Conservation (phyloP, 2,888 invertebrate species). For the Apeira syringaria region DNA sequence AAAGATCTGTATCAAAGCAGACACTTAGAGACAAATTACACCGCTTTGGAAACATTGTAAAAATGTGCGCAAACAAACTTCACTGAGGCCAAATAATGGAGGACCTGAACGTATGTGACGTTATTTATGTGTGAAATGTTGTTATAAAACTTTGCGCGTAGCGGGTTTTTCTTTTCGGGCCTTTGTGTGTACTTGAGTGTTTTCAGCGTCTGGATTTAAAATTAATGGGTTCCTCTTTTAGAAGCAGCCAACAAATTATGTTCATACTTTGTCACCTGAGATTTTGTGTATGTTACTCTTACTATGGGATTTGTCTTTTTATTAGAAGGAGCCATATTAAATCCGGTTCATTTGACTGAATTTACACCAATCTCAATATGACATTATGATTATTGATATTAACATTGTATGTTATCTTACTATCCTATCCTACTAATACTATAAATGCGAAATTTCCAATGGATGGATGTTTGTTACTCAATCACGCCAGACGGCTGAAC, state of each 20-base stretch:
- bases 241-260: not conserved
- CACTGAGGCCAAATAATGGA: slow-evolving; percentile 68
- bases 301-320: no score
- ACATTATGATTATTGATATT: no score
- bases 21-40: slow-evolving; percentile 57
- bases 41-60: slow-evolving; percentile 61
- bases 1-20: slow-evolving; percentile 33
- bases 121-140: slow-evolving; percentile 75
- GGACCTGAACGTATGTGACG: slow-evolving; percentile 70
- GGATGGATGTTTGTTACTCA: no score
- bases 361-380: no score
- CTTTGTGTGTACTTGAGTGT: slow-evolving; percentile 52
- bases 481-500: no score
- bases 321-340: no score
- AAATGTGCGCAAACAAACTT: slow-evolving; percentile 65
- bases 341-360: no score
- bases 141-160: slow-evolving; percentile 60
- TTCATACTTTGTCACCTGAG: not conserved
- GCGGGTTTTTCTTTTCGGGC: slow-evolving; percentile 52
- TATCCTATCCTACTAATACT: no score
- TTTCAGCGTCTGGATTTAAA: slow-evolving; percentile 54
- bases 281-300: slow-evolving; percentile 1
- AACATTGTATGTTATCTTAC: no score
- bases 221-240: slow-evolving; percentile 57
- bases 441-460: no score